phyloP scores from a whole-genome alignment of 1,140 invertebrate genomes.

The Pseudomyrmex flavicornis region DNA sequence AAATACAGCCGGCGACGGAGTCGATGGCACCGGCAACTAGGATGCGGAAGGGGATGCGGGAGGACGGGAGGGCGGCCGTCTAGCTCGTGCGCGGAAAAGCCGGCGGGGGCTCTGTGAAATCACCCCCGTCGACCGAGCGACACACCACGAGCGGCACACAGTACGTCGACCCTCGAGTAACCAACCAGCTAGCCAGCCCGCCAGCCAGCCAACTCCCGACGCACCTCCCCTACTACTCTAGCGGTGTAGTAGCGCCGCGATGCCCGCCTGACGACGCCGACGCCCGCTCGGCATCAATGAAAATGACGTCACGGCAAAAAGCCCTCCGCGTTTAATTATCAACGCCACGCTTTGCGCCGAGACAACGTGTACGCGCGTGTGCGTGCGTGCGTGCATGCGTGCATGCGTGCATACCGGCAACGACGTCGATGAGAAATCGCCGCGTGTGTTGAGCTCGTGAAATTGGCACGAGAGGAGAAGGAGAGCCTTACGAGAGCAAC shows the following conservation, averaged over 20 bases:
- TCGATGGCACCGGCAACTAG: conserved; percentile 45
- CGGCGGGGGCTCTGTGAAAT: conserved; percentile 62
- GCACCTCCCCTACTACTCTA: conserved; percentile 48
- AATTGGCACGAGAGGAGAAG: conserved; percentile 3
- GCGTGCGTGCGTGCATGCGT: not conserved
- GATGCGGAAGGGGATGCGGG: not conserved
- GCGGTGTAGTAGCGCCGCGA: conserved; percentile 48
- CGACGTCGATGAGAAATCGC: conserved; percentile 28
- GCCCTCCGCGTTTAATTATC: conserved; percentile 81
- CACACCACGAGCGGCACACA: conserved; percentile 56
- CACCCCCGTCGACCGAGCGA: conserved; percentile 49
- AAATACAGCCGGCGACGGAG: conserved; percentile 51
- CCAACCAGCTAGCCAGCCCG: conserved; percentile 49
- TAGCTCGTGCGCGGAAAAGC: conserved; percentile 62
- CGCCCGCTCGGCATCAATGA: conserved; percentile 83
- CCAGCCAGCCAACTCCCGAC: conserved; percentile 69
- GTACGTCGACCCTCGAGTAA: conserved; percentile 70
- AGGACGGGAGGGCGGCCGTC: conserved; percentile 7
- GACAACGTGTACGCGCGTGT: not conserved
- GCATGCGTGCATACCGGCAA: not conserved
- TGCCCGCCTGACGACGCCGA: conserved; percentile 57
- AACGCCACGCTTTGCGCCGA: conserved; percentile 73
- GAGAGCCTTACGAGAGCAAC: not conserved
- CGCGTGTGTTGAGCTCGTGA: not conserved
- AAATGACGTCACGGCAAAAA: conserved; percentile 85